phyloP scores from a whole-genome alignment of 92 coral and sea anemone species.

The Zoanthus sociatus region DNA sequence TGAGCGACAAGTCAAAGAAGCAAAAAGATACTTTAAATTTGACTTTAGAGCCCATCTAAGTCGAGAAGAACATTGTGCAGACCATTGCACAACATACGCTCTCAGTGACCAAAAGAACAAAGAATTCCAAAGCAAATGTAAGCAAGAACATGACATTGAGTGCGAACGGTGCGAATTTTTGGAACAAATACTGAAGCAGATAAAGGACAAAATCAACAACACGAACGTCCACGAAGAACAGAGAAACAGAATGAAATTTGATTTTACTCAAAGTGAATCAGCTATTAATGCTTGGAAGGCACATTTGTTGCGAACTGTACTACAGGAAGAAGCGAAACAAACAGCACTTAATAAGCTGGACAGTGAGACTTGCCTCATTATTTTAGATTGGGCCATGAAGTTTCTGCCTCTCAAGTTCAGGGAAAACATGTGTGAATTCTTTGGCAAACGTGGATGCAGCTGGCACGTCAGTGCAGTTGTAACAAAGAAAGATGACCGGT shows the following conservation, averaged over 20 bases:
- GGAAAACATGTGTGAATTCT: conserved; percentile 62
- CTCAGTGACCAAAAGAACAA: conserved; percentile 2
- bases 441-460: conserved; percentile 60
- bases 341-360: conserved; percentile 51
- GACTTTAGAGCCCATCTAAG: conserved; percentile 70
- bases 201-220: conserved; percentile 38
- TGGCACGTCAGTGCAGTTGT: conserved; percentile 64
- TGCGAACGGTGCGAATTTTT: conserved; percentile 56
- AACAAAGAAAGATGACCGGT: conserved; percentile 12
- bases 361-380: conserved; percentile 44
- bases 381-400: conserved; percentile 64
- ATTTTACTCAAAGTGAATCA: conserved; percentile 32
- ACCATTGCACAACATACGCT: conserved; percentile 60
- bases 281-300: conserved; percentile 61
- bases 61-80: conserved; percentile 60
- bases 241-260: conserved; percentile 46
- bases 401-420: conserved; percentile 53
- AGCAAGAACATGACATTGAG: not conserved
- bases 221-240: conserved; percentile 32
- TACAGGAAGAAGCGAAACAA: conserved; percentile 61
- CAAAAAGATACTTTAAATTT: conserved; percentile 61
- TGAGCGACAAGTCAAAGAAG: conserved; percentile 43
- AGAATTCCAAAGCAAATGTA: not conserved
- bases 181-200: conserved; percentile 36
- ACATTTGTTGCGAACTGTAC: conserved; percentile 49